phyloP scores from a whole-genome alignment of 2,888 invertebrate species.

The Hydroisotoma schaefferi region DNA sequence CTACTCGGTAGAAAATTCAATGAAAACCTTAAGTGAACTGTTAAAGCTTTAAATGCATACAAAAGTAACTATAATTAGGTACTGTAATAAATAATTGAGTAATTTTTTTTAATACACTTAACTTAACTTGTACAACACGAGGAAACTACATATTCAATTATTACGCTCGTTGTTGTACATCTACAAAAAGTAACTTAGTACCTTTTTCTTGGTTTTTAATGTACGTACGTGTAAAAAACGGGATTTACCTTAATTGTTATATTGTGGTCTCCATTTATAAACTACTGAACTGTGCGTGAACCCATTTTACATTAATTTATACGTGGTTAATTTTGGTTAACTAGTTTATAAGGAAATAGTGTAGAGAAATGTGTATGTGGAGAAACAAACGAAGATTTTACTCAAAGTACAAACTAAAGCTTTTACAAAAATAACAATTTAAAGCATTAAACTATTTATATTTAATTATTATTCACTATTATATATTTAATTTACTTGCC shows the following conservation, averaged over 20 bases:
- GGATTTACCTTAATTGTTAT: background rate
- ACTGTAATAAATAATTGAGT: no score
- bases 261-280: background rate
- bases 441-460: conserved; percentile 1
- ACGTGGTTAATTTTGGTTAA: no score
- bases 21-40: background rate
- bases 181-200: background rate
- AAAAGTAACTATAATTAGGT: background rate
- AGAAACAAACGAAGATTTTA: conserved; percentile 34
- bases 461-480: background rate
- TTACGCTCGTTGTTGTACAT: background rate
- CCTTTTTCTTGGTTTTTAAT: background rate
- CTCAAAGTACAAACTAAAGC: conserved; percentile 44
- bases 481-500: background rate
- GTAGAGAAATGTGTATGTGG: background rate
- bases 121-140: no score
- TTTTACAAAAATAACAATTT: conserved; percentile 40
- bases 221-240: background rate
- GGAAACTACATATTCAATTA: background rate
- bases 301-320: no score
- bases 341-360: no score
- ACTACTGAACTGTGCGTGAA: no score
- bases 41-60: background rate
- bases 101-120: no score
- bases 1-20: conserved; percentile 2